Base-by-base conservation (phyloP, 2,797 vertebrate species). In the Acanthurus tractus region DNA sequence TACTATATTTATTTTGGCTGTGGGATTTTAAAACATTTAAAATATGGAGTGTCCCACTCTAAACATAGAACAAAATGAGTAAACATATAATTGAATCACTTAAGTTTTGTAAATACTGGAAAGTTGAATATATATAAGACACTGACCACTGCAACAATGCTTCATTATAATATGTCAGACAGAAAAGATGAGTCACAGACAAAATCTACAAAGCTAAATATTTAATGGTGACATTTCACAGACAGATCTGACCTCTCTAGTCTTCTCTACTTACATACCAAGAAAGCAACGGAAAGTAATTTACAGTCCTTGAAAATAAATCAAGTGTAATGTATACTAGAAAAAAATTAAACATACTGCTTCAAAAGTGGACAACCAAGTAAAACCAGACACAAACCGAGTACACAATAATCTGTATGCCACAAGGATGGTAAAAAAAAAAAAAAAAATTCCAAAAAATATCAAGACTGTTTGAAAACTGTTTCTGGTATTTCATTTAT, bases 141-240 rank as follows among this genome's bases (percentile, higher is more conserved):
- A 29, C 25, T 29, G 25, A 29, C 25, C 25, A 29, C 25, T 29
- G 25, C 5, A 29, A 29, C 25, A 36, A 25, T 0, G 3, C 14
- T 20, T 62, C 14, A 44, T 17, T 17, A 53, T 17, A 3, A 10
- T 34, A 14, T 34, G 0, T 5, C 20, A 23, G n/a, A 14, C 1
- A 53, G 48, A 25, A 82, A 84, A 76, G 49, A 87, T 0, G 46
- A 83, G 54, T 44, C 63, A 59, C 18, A 70, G 40, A 78, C 78
- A 64, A 64, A 7, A 29, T 59, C 6, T 93, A 94, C 78, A 95
- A 95, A 95, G 93, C 84, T 91, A 92, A 79, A 90, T 88, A 86
- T 95, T 95, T 95, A 95, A 92, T 95, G 86, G 77, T 54, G 70
- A 87, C 77, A 82, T 84, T 89, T 89, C 78, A 92, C 88, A 89